Conservation (phyloP, 1,140 invertebrate species). For the Drosophila ironensis region DNA sequence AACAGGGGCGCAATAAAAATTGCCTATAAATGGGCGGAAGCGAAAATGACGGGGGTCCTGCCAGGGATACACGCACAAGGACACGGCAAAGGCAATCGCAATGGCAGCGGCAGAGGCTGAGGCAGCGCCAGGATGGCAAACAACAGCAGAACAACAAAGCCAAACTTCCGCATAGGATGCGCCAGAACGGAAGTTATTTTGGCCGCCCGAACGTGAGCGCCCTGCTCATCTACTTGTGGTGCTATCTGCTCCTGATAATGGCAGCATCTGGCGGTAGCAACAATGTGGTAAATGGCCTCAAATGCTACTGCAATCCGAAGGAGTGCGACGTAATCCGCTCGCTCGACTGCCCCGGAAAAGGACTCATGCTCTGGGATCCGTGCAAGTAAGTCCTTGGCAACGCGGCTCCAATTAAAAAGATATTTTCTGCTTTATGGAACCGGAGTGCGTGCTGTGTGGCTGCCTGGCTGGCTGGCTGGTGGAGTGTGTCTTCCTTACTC, state of each 20-base stretch:
- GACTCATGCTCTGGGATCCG: constrained; percentile 84
- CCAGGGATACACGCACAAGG: constrained; percentile 39
- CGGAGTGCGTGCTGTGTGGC: no score
- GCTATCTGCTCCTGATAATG: constrained; percentile 78
- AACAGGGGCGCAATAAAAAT: constrained; percentile 66
- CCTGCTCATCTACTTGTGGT: constrained; percentile 79
- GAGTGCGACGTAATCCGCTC: constrained; percentile 84
- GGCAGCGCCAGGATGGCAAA: constrained; percentile 3
- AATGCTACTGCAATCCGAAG: constrained; percentile 83
- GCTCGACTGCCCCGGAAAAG: constrained; percentile 83
- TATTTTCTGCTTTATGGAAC: constrained; percentile 8
- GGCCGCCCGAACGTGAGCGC: constrained; percentile 75
- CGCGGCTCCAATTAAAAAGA: constrained; percentile 14
- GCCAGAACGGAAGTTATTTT: constrained; percentile 74
- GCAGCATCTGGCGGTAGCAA: constrained; percentile 73
- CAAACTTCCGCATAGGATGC: constrained; percentile 72
- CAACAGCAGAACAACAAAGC: constrained; percentile 54
- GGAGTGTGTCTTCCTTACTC: no score
- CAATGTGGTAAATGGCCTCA: constrained; percentile 78
- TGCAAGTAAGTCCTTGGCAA: constrained; percentile 82
- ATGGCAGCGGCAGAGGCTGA: not conserved
- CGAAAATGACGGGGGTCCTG: not conserved
- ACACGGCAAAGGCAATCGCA: not conserved
- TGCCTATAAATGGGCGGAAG: constrained; percentile 75
- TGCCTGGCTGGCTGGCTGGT: no score